phyloP scores from a whole-genome alignment of 2,797 vertebrate species.

The Peromyscus attwateri region DNA sequence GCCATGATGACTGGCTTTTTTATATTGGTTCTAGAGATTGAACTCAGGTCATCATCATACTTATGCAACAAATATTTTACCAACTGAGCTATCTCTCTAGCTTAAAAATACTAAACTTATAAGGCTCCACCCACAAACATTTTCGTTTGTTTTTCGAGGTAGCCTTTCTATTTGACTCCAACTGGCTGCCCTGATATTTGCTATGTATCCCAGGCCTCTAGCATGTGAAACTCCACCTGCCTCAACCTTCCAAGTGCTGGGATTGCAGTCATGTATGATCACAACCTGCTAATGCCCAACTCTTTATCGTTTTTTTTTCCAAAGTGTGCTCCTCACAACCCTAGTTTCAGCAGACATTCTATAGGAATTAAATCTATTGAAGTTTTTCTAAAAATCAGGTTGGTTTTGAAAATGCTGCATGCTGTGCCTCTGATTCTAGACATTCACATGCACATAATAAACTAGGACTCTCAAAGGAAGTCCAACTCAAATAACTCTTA shows the following conservation, averaged over 20 bases:
- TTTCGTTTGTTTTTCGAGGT: neutral
- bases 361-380: conserved; percentile 36
- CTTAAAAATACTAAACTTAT: neutral
- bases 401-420: neutral
- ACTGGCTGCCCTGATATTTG: neutral
- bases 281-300: neutral
- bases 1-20: neutral
- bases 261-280: neutral
- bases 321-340: neutral
- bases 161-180: neutral
- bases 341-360: neutral
- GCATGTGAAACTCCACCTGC: neutral
- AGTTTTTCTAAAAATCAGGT: neutral
- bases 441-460: neutral
- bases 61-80: neutral
- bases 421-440: neutral
- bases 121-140: neutral
- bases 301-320: neutral
- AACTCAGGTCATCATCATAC: neutral
- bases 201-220: neutral
- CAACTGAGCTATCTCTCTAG: neutral
- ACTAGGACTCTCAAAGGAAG: neutral
- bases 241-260: neutral
- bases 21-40: neutral
- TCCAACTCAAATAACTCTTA: neutral